Evolutionary conservation across 2,888 invertebrate genomes (phyloP).

Genomic region (Druceiella hillmani): DNA sequence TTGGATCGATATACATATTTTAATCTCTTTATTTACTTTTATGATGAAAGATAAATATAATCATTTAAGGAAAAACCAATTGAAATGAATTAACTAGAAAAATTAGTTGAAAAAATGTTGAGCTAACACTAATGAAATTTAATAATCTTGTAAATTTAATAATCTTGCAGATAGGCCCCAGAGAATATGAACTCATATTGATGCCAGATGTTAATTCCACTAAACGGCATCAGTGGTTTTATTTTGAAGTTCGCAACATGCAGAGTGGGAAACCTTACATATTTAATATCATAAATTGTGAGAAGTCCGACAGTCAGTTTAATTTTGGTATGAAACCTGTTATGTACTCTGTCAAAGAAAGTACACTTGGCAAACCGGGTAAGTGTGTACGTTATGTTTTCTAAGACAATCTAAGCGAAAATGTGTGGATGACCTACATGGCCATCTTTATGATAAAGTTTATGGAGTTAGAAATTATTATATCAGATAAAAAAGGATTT

Average conservation of each 20-base stretch:
- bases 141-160: conserved; percentile 8
- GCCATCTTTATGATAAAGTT: no score
- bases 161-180: conserved; percentile 58
- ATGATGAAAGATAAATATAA: no score
- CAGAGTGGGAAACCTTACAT: conserved; percentile 61
- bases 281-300: conserved; percentile 84
- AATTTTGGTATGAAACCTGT: conserved; percentile 88
- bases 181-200: conserved; percentile 78
- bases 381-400: conserved; percentile 11
- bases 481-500: no score
- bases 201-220: conserved; percentile 78
- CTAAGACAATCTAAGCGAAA: conserved; percentile 1
- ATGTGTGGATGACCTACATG: no score
- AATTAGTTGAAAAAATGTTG: no score
- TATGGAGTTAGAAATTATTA: no score
- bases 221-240: conserved; percentile 84
- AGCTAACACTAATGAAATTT: no score
- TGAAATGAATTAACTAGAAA: no score
- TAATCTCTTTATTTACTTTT: no score
- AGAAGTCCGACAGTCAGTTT: conserved; percentile 82
- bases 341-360: conserved; percentile 75
- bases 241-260: conserved; percentile 83
- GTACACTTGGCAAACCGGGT: conserved; percentile 51
- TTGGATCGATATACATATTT: no score
- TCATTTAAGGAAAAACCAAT: no score